A percentile compares a stretch with the other conserved stretches of the same genome.
These are phyloP conservation scores for Halictus ligatus DNA, from an alignment of 2,888 invertebrate species.

Conservation along the genomic window DNA sequence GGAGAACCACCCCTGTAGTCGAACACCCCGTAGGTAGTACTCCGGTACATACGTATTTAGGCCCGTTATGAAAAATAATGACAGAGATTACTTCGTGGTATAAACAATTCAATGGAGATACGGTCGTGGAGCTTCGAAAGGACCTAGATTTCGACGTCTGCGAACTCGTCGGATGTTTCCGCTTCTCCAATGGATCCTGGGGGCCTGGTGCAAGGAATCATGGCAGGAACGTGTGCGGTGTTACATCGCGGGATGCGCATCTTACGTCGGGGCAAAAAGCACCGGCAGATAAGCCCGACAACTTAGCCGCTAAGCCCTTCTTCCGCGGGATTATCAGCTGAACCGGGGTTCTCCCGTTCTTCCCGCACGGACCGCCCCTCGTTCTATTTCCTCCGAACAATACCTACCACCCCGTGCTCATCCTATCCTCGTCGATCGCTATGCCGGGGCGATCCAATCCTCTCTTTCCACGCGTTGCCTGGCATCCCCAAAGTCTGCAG, in stretches of 20 bases:
- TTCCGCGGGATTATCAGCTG: conserved; percentile 76
- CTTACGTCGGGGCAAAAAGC: conserved; percentile 63
- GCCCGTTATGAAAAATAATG: too few species aligned
- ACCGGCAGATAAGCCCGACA: conserved; percentile 68
- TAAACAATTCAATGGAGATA: neutral
- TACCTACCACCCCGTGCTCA: conserved; percentile 56
- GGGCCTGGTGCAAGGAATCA: neutral
- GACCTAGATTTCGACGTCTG: neutral
- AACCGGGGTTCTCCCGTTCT: conserved; percentile 57
- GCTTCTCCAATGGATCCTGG: neutral
- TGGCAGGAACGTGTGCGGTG: conserved; percentile 31
- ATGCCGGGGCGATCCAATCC: conserved; percentile 19
- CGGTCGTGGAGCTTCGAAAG: neutral
- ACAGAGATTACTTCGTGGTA: too few species aligned
- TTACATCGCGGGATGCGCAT: conserved; percentile 43
- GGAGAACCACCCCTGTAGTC: too few species aligned
- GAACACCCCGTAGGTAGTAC: neutral
- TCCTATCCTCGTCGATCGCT: conserved; percentile 37
- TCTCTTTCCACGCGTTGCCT: conserved; percentile 41
- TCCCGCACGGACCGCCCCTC: conserved; percentile 53
- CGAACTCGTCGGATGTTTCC: neutral
- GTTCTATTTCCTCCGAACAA: conserved; percentile 77
- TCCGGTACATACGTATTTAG: neutral
- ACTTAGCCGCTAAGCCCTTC: conserved; percentile 74
- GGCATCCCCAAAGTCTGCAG: conserved; percentile 66